These are phyloP conservation scores for Sarotherodon lohbergeri DNA, from an alignment of 2,113 vertebrate species.

Conservation along the genomic window DNA sequence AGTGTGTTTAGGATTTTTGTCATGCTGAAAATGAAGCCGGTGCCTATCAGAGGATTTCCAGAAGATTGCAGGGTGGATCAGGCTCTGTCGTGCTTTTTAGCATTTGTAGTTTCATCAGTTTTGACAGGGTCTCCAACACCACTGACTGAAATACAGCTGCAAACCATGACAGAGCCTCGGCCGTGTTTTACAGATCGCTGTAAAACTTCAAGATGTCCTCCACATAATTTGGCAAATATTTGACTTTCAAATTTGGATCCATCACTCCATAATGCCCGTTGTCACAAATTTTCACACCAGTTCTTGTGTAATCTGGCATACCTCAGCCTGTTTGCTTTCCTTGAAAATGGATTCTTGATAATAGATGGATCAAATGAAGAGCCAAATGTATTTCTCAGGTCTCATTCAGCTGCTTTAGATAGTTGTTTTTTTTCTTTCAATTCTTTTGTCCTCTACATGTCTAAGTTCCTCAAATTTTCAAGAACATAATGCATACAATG, in stretches of 20 bases:
- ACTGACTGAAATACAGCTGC: background rate
- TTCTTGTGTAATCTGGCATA: background rate
- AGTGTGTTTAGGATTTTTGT: background rate
- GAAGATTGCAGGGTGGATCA: background rate
- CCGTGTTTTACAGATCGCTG: background rate
- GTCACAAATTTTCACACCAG: background rate
- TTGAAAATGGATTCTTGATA: background rate
- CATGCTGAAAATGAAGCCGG: background rate
- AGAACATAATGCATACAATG: background rate
- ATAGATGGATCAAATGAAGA: background rate
- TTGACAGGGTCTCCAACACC: background rate
- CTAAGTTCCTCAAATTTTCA: background rate
- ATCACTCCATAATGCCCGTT: background rate
- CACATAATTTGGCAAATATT: background rate
- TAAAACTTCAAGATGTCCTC: background rate
- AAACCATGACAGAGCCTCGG: background rate
- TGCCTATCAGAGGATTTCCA: background rate
- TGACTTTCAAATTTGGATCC: background rate
- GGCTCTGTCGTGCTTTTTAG: background rate
- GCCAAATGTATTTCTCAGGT: background rate
- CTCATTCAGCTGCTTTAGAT: background rate
- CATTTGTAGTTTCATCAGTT: background rate
- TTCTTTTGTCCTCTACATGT: background rate
- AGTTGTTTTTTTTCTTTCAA: fast-evolving
- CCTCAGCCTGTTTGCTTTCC: background rate